A percentile compares a stretch with the other conserved stretches of the same genome.
phyloP scores from a whole-genome alignment of 2,888 invertebrate genomes.

The Drosophila aldrichi region DNA sequence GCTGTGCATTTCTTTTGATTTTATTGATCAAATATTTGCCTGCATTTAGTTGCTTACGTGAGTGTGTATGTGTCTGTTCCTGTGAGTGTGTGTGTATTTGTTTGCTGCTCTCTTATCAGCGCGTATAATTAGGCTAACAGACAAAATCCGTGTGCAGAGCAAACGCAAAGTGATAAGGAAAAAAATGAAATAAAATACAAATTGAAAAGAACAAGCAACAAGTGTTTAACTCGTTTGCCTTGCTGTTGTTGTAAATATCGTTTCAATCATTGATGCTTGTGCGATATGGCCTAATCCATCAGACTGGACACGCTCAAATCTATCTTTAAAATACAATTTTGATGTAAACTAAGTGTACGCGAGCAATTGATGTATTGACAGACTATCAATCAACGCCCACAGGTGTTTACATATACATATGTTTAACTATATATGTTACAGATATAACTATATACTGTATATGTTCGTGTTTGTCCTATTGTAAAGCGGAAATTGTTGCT shows the following conservation, averaged over 20 bases:
- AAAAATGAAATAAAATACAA: not conserved
- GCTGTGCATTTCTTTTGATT: constrained; percentile 46
- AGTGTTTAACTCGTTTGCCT: constrained; percentile 35
- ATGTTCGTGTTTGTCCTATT: constrained; percentile 3
- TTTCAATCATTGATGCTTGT: constrained; percentile 18
- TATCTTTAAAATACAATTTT: constrained; percentile 32
- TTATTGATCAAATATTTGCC: constrained; percentile 75
- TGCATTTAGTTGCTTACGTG: constrained; percentile 6
- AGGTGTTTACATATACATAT: not conserved
- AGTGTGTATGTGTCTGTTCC: constrained; percentile 14
- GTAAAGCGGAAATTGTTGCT: constrained; percentile 27
- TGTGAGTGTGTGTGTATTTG: constrained; percentile 23
- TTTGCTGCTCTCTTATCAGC: constrained; percentile 38
- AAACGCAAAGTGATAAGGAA: constrained; percentile 30
- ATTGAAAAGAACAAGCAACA: constrained; percentile 39
- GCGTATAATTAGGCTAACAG: constrained; percentile 32
- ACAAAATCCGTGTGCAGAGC: constrained; percentile 46
- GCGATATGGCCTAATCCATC: constrained; percentile 43
- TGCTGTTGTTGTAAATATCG: constrained; percentile 6
- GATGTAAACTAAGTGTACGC: constrained; percentile 46
- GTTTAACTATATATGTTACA: not conserved
- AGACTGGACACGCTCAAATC: constrained; percentile 12
- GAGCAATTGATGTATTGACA: constrained; percentile 29
- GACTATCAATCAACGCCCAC: constrained; percentile 47
- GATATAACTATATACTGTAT: not conserved